These are phyloP conservation scores for Ceratotherium simum DNA, from an alignment of 2,113 vertebrate genomes.

Conservation along the genomic window DNA sequence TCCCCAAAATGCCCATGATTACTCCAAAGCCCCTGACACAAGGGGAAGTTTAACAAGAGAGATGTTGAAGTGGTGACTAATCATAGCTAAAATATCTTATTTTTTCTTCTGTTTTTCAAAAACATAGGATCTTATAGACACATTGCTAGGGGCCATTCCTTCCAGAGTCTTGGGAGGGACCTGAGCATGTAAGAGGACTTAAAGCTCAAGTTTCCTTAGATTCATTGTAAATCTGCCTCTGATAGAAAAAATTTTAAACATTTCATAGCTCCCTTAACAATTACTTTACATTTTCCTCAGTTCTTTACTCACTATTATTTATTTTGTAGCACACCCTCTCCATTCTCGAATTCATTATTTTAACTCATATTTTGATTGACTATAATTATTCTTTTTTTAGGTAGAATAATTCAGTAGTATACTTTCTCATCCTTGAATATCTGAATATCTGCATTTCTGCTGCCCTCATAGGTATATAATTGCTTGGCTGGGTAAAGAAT, in stretches of 20 bases:
- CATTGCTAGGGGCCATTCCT: neutral
- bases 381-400: neutral
- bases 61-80: neutral
- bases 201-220: neutral
- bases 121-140: neutral
- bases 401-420: neutral
- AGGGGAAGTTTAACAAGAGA: neutral
- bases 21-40: neutral
- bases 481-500: neutral
- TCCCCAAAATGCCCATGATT: neutral
- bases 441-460: neutral
- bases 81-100: neutral
- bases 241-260: neutral
- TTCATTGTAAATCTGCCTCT: neutral
- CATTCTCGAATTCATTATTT: neutral
- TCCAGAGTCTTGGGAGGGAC: neutral
- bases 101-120: neutral
- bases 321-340: neutral
- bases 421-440: neutral
- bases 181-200: neutral
- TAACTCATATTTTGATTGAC: neutral
- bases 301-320: neutral
- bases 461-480: neutral
- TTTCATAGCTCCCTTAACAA: neutral
- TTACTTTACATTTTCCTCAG: neutral